A percentile compares a stretch with the other conserved stretches of the same genome.
phyloP scores from a whole-genome alignment of 1,140 invertebrate genomes.

The Magallana gigas region DNA sequence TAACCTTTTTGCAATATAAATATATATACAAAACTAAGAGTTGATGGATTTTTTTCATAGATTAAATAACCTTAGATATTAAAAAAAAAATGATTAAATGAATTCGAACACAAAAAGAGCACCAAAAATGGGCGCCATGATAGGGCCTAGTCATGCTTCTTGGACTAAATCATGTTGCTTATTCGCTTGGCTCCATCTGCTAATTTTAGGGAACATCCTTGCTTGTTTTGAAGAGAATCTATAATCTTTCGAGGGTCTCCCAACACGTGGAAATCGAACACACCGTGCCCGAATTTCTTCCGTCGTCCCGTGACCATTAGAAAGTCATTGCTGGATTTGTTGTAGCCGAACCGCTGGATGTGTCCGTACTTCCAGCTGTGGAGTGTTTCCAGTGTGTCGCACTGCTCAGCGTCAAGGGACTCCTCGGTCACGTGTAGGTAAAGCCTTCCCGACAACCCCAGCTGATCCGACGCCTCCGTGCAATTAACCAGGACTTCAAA shows the following conservation, averaged over 20 bases:
- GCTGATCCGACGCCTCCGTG: background rate
- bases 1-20: too few species aligned
- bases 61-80: too few species aligned
- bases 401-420: background rate
- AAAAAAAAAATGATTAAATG: too few species aligned
- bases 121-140: too few species aligned
- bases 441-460: background rate
- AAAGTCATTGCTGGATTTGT: slow-evolving; percentile 15
- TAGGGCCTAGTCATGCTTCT: too few species aligned
- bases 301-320: background rate
- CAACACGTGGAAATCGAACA: background rate
- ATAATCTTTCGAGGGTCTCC: slow-evolving; percentile 1
- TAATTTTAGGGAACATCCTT: background rate
- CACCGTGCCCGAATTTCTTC: slow-evolving; percentile 10
- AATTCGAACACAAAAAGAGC: too few species aligned
- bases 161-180: background rate
- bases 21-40: too few species aligned
- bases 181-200: background rate
- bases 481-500: slow-evolving; percentile 1
- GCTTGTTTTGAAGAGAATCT: slow-evolving; percentile 17
- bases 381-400: background rate
- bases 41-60: too few species aligned
- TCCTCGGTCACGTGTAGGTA: background rate
- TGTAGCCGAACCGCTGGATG: background rate
- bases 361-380: slow-evolving; percentile 13